These are phyloP conservation scores for Potamilus streckersoni DNA, from an alignment of 1,140 invertebrate genomes.

Conservation along the genomic window DNA sequence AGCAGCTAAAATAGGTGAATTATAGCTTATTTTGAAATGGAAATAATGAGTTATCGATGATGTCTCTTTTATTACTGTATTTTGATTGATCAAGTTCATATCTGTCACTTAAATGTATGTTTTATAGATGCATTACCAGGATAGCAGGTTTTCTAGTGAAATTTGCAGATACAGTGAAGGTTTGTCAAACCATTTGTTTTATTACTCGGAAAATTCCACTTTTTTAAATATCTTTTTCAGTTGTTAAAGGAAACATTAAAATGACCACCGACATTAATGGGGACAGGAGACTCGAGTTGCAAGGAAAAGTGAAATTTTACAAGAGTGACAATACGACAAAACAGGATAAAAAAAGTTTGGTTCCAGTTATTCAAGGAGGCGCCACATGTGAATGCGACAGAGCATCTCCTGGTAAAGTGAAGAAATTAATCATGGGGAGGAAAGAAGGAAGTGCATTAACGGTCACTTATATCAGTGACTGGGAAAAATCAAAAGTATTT, in stretches of 20 bases:
- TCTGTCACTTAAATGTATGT: no score
- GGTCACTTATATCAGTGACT: constrained; percentile 25
- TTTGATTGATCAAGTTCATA: no score
- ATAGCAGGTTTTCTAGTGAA: no score
- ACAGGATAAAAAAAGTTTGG: constrained; percentile 10
- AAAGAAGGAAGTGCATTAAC: not conserved
- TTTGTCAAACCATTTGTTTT: no score
- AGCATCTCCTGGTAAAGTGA: not conserved
- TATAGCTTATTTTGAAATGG: no score
- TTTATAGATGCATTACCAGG: no score
- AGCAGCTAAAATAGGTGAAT: no score
- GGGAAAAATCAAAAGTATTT: constrained; percentile 21
- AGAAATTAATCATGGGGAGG: constrained; percentile 14
- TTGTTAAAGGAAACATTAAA: constrained; percentile 21
- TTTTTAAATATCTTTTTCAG: not conserved
- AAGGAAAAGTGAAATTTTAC: constrained; percentile 20
- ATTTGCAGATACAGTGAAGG: no score
- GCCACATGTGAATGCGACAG: constrained; percentile 20
- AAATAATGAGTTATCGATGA: no score
- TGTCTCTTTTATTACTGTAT: no score
- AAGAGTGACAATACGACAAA: constrained; percentile 16
- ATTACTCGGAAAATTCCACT: no score
- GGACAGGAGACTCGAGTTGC: constrained; percentile 9
- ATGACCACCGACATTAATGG: constrained; percentile 6
- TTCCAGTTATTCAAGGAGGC: constrained; percentile 15